Evolutionary conservation across 1,140 invertebrate species (phyloP), one percentile per base, ranked within the genome.

Genomic region (Bursaphelenchus mucronatus): DNA sequence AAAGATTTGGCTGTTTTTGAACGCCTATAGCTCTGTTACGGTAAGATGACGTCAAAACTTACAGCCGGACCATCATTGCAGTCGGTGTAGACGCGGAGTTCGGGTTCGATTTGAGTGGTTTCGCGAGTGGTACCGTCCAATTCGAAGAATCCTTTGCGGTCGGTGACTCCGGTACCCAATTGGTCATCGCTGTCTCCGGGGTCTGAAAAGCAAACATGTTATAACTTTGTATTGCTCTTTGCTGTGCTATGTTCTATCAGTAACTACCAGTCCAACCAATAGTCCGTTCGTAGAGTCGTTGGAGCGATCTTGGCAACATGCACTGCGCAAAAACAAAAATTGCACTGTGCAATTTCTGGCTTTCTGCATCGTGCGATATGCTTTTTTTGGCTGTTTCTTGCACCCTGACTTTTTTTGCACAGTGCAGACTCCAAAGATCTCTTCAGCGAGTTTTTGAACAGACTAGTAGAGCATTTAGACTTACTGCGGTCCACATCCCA

Each of bases 1-100:
- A n/a, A n/a, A n/a, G n/a, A n/a, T n/a, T n/a, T n/a, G n/a, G n/a
- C n/a, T n/a, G n/a, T n/a, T n/a, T n/a, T n/a, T n/a, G n/a, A n/a
- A n/a, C n/a, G n/a, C n/a, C n/a, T n/a, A n/a, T n/a, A n/a, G n/a
- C n/a, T n/a, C n/a, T n/a, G n/a, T n/a, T n/a, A n/a, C n/a, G n/a
- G 4, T n/a, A 49, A 30, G 30, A 30, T 30, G 30, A 30, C 2
- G 5, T 30, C 1, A 30, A 30, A 30, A 30, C 30, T 30, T 5
- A 30, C 30, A 30, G 30, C 30, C 30, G 30, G 30, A 30, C 30
- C 17, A 8, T 62, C 59, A 11, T 62, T 62, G 47, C 59, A 62
- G 43, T 65, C 61, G 45, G 44, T 49, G 30, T 66, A 66, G 19
- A 66, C 67, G 11, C 61, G 39, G 40, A 64, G 62, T 9, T 41